Conservation (phyloP, 2,888 invertebrate species). For the Drosophila pullipes region DNA sequence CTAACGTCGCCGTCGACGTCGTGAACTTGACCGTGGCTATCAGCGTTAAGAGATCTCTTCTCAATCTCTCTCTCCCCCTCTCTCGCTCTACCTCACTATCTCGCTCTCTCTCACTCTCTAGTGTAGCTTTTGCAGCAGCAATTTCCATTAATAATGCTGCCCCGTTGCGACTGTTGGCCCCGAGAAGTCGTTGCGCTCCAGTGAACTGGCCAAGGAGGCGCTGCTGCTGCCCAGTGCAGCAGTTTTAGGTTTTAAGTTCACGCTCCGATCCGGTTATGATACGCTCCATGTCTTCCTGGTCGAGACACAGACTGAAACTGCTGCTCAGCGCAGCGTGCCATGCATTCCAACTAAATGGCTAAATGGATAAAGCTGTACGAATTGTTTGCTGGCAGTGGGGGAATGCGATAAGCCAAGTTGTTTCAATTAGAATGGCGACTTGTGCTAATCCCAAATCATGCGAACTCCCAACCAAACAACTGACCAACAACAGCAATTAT, state of each 20-base stretch:
- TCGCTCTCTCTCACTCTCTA: not conserved
- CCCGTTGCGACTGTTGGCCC: constrained; percentile 32
- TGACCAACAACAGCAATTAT: not conserved
- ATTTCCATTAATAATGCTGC: constrained; percentile 74
- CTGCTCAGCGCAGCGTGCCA: constrained; percentile 78
- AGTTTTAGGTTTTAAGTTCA: constrained; percentile 72
- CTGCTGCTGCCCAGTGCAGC: constrained; percentile 58
- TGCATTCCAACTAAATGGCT: constrained; percentile 74
- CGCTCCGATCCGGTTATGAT: constrained; percentile 80
- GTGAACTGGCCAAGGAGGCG: constrained; percentile 41
- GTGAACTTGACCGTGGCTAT: constrained; percentile 85
- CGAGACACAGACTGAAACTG: constrained; percentile 10
- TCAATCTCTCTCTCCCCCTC: not conserved
- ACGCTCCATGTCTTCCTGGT: constrained; percentile 63
- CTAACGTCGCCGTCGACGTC: constrained; percentile 55
- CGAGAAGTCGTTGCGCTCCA: constrained; percentile 61
- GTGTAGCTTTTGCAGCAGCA: constrained; percentile 49
- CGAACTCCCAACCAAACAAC: constrained; percentile 38
- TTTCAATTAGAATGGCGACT: constrained; percentile 72
- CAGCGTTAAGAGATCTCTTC: constrained; percentile 68
- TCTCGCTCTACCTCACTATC: not conserved
- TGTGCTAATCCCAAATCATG: constrained; percentile 67
- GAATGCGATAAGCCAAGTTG: constrained; percentile 69
- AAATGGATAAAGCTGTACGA: constrained; percentile 60
- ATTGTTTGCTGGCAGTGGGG: constrained; percentile 5